A percentile compares a stretch with the other conserved stretches of the same genome.
Evolutionary conservation across 2,888 invertebrate genomes (phyloP).

Genomic region (Glaucopsyche alexis): DNA sequence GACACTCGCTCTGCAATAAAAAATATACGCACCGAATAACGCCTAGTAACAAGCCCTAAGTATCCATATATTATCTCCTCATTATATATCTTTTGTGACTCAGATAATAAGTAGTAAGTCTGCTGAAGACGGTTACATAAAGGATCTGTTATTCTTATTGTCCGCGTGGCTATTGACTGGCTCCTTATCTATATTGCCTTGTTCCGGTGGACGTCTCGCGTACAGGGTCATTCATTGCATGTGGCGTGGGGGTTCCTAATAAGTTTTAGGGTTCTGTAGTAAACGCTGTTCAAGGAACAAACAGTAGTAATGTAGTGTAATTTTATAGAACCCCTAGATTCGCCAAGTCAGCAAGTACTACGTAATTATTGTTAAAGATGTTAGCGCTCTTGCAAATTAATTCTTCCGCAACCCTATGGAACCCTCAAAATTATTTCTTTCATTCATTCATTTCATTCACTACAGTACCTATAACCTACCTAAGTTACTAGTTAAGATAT

Average conservation of each 20-base stretch:
- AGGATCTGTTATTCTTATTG: constrained; percentile 13
- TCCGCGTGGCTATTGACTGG: constrained; percentile 6
- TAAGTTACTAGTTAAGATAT: too few relatives aligned
- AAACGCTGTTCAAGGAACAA: background rate
- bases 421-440: too few relatives aligned
- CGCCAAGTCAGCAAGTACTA: background rate
- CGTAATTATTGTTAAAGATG: background rate
- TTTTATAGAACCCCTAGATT: background rate
- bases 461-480: too few relatives aligned
- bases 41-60: background rate
- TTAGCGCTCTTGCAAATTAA: too few relatives aligned
- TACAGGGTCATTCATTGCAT: background rate
- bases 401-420: too few relatives aligned
- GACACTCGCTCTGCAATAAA: too few relatives aligned
- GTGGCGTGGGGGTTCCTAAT: background rate
- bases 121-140: background rate
- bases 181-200: constrained; percentile 18
- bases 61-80: background rate
- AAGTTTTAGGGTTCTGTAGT: background rate
- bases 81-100: background rate
- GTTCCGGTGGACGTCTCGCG: constrained; percentile 22
- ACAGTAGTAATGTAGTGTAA: too few relatives aligned
- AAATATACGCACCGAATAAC: background rate
- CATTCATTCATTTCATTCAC: too few relatives aligned
- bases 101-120: background rate